Conservation (phyloP, 1,140 invertebrate species). For the Pomacea maculata region DNA sequence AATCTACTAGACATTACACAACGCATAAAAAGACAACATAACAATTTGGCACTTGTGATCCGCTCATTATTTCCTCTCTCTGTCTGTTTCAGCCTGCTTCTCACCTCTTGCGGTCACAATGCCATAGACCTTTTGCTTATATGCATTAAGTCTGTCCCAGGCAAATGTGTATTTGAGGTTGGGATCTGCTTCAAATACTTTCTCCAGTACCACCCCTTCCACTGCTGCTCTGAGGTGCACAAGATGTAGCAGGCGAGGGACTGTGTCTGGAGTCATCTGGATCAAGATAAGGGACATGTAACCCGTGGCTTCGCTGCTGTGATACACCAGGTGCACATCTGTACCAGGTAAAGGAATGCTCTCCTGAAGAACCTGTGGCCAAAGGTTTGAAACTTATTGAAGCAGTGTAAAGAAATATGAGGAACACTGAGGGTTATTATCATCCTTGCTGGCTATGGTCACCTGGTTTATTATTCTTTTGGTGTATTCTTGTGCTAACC, state of each 20-base stretch:
- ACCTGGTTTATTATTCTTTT: no score
- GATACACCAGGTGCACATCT: constrained; percentile 89
- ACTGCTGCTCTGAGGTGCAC: constrained; percentile 90
- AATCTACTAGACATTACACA: no score
- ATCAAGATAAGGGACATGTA: constrained; percentile 92
- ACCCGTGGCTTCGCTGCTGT: constrained; percentile 89
- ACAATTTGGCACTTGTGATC: no score
- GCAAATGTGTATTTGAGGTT: constrained; percentile 94
- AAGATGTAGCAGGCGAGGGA: constrained; percentile 81
- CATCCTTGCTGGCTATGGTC: no score
- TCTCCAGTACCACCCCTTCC: constrained; percentile 89
- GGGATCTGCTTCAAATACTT: constrained; percentile 94
- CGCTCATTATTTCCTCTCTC: no score
- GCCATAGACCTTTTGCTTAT: constrained; percentile 90
- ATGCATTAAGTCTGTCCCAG: constrained; percentile 97
- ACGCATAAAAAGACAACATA: no score
- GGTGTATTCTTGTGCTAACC: no score
- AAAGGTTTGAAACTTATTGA: background rate
- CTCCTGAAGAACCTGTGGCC: constrained; percentile 89
- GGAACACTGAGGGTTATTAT: no score
- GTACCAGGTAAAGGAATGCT: constrained; percentile 92
- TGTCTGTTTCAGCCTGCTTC: no score
- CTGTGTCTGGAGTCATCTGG: constrained; percentile 83
- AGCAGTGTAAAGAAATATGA: background rate
- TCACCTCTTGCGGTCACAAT: constrained; percentile 66